Evolutionary conservation across 2,113 vertebrate species (phyloP).

Genomic region (Sphyrna mokarran): DNA sequence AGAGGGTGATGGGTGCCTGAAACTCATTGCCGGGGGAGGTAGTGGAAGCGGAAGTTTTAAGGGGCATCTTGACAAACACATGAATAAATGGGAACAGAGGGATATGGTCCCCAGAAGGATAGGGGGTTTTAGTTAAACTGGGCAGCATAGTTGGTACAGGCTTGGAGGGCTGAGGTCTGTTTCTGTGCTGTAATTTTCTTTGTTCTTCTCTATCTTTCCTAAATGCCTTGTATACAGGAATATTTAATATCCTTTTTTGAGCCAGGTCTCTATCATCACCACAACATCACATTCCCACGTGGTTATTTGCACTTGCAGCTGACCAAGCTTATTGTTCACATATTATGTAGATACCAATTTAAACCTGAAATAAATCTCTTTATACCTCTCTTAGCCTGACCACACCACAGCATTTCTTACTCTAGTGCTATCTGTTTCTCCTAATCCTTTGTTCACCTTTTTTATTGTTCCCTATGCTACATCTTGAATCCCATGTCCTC

Average conservation of each 20-base stretch:
- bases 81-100: too few species aligned
- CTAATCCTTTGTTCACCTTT: neutral
- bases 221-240: neutral
- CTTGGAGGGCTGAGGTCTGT: too few species aligned
- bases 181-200: too few species aligned
- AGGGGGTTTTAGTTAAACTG: too few species aligned
- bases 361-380: neutral
- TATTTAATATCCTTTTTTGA: neutral
- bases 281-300: neutral
- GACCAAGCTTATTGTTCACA: neutral
- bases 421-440: neutral
- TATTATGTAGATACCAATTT: neutral
- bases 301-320: neutral
- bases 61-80: too few species aligned
- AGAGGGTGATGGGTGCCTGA: too few species aligned
- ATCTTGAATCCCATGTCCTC: neutral
- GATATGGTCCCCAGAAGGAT: too few species aligned
- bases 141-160: too few species aligned
- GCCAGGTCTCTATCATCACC: neutral
- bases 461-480: neutral
- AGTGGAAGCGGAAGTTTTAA: too few species aligned
- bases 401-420: neutral
- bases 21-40: too few species aligned
- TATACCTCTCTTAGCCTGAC: neutral
- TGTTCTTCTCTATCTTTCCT: neutral